Evolutionary conservation across 92 coral and sea anemone species (phyloP).

Genomic region (Actinostola sp.): DNA sequence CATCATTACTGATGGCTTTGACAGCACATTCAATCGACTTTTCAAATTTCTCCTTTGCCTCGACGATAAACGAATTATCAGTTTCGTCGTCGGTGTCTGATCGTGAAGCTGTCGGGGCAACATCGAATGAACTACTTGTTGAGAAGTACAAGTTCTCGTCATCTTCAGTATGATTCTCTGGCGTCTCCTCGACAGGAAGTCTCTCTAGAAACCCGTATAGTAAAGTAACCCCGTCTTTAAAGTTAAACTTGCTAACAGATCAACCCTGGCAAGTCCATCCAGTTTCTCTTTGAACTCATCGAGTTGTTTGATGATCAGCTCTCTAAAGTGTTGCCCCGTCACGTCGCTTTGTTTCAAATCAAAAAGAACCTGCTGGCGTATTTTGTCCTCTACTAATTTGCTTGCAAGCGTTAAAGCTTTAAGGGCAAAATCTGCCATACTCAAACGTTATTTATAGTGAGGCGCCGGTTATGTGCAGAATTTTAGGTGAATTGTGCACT

Average conservation of each 20-base stretch:
- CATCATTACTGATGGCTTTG: constrained; percentile 45
- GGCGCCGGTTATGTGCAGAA: too few relatives aligned
- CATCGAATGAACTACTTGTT: not conserved
- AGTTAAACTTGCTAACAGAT: constrained; percentile 34
- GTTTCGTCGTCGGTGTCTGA: constrained; percentile 1
- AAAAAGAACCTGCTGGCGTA: constrained; percentile 20
- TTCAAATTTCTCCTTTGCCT: constrained; percentile 39
- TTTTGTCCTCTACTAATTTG: constrained; percentile 16
- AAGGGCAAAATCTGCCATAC: constrained; percentile 48
- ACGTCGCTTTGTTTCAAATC: constrained; percentile 39
- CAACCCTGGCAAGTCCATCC: constrained; percentile 35
- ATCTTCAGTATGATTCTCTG: not conserved
- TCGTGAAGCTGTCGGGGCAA: not conserved
- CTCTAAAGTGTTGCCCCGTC: constrained; percentile 33
- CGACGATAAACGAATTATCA: constrained; percentile 23
- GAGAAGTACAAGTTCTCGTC: not conserved
- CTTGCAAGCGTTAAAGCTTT: constrained; percentile 30
- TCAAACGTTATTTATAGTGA: too few relatives aligned
- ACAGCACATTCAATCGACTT: constrained; percentile 37
- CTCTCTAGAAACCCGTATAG: constrained; percentile 15
- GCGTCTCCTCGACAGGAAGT: not conserved
- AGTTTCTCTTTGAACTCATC: constrained; percentile 42
- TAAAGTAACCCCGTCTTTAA: constrained; percentile 37
- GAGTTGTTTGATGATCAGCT: constrained; percentile 22
- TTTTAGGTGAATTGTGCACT: too few relatives aligned